These are phyloP conservation scores for Malurus alboscapulatus DNA, from an alignment of 2,113 vertebrate species.

Conservation along the genomic window DNA sequence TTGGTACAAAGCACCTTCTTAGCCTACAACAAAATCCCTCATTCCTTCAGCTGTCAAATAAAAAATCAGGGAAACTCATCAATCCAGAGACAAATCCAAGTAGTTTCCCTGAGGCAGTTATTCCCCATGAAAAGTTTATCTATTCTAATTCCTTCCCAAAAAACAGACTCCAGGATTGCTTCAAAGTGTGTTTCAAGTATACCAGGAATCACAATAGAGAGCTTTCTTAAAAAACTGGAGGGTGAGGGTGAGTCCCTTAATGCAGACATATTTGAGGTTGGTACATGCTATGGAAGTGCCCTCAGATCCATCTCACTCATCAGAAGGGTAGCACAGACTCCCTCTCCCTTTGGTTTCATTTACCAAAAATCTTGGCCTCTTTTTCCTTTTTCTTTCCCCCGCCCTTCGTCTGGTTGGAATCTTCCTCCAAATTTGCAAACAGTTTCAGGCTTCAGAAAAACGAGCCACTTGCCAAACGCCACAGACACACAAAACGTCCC, in stretches of 20 bases:
- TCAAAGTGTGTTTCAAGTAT: neutral
- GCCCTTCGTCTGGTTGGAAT: neutral
- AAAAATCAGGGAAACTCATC: neutral
- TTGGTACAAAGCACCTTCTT: neutral
- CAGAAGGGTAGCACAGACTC: neutral
- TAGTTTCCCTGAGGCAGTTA: neutral
- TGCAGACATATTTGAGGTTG: neutral
- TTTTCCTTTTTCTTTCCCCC: neutral
- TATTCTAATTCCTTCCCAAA: neutral
- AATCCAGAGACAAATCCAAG: neutral
- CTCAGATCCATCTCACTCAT: neutral
- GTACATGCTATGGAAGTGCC: neutral
- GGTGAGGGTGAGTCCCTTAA: neutral
- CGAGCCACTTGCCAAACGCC: neutral
- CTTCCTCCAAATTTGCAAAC: slow-evolving; percentile 15
- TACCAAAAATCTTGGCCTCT: neutral
- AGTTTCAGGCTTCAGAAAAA: slow-evolving; percentile 33
- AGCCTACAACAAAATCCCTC: neutral
- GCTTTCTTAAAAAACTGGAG: neutral
- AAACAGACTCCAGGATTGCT: neutral
- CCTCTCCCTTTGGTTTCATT: neutral
- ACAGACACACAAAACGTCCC: neutral
- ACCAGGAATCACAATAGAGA: neutral
- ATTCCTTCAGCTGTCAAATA: neutral
- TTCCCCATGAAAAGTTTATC: neutral